phyloP scores from a whole-genome alignment of 2,888 invertebrate genomes.

The Mellilla xanthometata region DNA sequence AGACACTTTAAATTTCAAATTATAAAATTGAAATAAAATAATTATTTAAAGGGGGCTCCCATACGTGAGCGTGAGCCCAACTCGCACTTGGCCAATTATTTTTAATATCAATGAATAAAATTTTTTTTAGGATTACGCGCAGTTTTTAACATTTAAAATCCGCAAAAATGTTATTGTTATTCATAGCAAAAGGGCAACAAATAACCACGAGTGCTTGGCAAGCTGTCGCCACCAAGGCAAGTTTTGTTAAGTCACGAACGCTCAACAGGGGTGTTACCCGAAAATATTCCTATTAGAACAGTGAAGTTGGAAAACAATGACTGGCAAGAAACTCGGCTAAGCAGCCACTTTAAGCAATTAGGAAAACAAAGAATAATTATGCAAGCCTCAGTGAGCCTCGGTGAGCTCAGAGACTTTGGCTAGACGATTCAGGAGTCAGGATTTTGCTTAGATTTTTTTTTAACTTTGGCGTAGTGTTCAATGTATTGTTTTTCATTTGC shows the following conservation, averaged over 20 bases:
- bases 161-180: slow-evolving; percentile 19
- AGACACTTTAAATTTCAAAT: too few species aligned
- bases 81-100: too few species aligned
- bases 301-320: slow-evolving; percentile 76
- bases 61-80: too few species aligned
- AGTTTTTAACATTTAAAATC: too few species aligned
- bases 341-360: slow-evolving; percentile 79
- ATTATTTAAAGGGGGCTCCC: too few species aligned
- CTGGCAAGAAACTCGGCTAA: slow-evolving; percentile 68
- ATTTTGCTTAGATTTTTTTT: slow-evolving; percentile 6
- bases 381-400: slow-evolving; percentile 46
- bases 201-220: slow-evolving; percentile 39
- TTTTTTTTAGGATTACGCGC: too few species aligned
- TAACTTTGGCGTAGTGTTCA: too few species aligned
- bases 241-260: slow-evolving; percentile 70
- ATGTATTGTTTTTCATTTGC: background rate
- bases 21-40: too few species aligned
- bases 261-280: slow-evolving; percentile 56
- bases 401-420: slow-evolving; percentile 30
- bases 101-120: too few species aligned
- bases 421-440: slow-evolving; percentile 8
- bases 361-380: slow-evolving; percentile 80
- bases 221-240: slow-evolving; percentile 46
- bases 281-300: slow-evolving; percentile 71
- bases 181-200: slow-evolving; percentile 30